These are phyloP conservation scores for Eilema caniola DNA, from an alignment of 2,888 invertebrate species.

Conservation along the genomic window DNA sequence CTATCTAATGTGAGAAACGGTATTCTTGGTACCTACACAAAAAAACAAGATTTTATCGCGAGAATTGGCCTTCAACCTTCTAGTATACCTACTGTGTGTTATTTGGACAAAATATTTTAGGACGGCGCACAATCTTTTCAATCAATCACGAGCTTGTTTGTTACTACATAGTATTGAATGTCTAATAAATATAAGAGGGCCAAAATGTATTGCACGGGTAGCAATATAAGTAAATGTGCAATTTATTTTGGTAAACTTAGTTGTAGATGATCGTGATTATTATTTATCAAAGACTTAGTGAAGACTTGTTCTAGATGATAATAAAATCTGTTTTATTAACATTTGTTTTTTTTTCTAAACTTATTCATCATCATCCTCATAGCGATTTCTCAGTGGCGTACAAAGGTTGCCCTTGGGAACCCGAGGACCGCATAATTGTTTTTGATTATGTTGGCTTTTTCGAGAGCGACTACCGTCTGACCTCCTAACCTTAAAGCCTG, in stretches of 20 bases:
- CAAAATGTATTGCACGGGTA: neutral
- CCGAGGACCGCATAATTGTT: too few species aligned
- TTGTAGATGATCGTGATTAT: slow-evolving; percentile 40
- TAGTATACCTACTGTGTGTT: neutral
- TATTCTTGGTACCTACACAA: too few species aligned
- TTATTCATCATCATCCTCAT: too few species aligned
- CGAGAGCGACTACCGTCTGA: too few species aligned
- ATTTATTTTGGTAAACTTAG: slow-evolving; percentile 5
- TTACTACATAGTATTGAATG: neutral
- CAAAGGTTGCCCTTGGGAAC: too few species aligned
- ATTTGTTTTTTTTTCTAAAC: too few species aligned
- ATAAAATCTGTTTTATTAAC: slow-evolving; percentile 31
- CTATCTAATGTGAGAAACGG: too few species aligned
- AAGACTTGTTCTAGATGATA: slow-evolving; percentile 32
- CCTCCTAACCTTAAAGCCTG: too few species aligned
- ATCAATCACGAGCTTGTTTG: neutral
- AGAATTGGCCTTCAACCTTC: too few species aligned
- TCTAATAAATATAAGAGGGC: neutral
- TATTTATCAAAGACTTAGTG: slow-evolving; percentile 35
- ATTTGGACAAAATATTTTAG: neutral
- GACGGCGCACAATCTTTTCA: neutral
- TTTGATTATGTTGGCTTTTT: too few species aligned
- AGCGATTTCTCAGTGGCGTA: too few species aligned
- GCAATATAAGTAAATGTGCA: slow-evolving; percentile 4
- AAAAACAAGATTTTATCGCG: too few species aligned